Percentiles rank a stretch among this genome's conserved stretches.
These are phyloP conservation scores for Poecilia gillii DNA, from an alignment of 2,797 vertebrate species.

Conservation along the genomic window DNA sequence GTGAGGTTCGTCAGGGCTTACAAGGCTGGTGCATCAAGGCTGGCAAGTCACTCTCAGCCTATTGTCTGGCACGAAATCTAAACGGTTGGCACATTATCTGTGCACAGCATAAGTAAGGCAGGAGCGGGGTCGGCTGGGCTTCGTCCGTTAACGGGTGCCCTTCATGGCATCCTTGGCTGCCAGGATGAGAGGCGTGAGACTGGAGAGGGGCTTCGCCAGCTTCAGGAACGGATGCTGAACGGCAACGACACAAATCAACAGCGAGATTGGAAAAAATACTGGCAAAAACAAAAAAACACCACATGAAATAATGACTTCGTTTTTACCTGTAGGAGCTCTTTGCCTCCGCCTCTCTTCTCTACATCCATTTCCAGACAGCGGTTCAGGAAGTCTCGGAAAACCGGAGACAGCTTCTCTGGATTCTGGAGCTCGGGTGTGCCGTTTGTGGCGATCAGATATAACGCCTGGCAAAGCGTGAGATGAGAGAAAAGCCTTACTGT, in stretches of 20 bases:
- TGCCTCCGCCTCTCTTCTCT: conserved; percentile 95
- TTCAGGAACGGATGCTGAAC: conserved; percentile 97
- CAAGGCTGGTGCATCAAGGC: conserved; percentile 70
- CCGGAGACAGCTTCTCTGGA: conserved; percentile 94
- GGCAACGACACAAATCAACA: conserved; percentile 1
- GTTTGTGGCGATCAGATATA: conserved; percentile 98
- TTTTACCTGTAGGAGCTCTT: conserved; percentile 93
- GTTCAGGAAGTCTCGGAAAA: conserved; percentile 97
- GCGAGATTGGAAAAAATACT: neutral
- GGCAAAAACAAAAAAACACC: neutral
- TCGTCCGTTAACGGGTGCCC: conserved; percentile 89
- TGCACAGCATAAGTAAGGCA: conserved; percentile 71
- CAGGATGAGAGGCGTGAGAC: conserved; percentile 97
- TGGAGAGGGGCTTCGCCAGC: conserved; percentile 97
- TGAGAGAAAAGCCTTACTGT: neutral
- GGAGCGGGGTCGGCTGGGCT: conserved; percentile 27
- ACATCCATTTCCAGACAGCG: conserved; percentile 98
- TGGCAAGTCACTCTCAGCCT: conserved; percentile 67
- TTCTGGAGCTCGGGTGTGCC: conserved; percentile 98
- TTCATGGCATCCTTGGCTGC: conserved; percentile 99
- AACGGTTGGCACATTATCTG: conserved; percentile 68
- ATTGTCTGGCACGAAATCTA: conserved; percentile 77
- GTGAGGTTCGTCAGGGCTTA: conserved; percentile 78
- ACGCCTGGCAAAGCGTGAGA: conserved; percentile 80
- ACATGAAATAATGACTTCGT: too few relatives aligned